Evolutionary conservation across 2,113 vertebrate species (phyloP).

Genomic region (Plecturocebus donacophilus): DNA sequence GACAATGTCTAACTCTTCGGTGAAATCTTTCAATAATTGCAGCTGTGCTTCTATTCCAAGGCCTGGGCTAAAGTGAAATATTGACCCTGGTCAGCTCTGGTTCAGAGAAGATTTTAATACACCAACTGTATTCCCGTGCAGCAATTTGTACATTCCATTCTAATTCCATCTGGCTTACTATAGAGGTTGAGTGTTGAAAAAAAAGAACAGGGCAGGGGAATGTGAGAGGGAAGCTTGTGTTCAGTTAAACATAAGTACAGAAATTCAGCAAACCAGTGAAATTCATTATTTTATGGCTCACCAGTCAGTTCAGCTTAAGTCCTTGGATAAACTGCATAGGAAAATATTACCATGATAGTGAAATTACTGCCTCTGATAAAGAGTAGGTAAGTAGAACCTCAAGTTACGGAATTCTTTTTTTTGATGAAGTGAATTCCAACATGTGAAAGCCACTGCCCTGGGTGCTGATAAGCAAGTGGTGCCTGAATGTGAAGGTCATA

Average conservation of each 20-base stretch:
- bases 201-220: background rate
- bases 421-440: background rate
- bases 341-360: no score
- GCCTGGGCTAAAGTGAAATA: background rate
- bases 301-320: background rate
- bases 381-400: background rate
- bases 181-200: background rate
- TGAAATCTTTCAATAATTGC: background rate
- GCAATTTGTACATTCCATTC: background rate
- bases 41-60: background rate
- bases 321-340: background rate
- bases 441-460: background rate
- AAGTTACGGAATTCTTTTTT: background rate
- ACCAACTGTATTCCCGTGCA: background rate
- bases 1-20: background rate
- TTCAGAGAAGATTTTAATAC: background rate
- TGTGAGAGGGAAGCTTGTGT: no score
- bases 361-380: background rate
- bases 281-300: background rate
- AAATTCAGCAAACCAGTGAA: background rate
- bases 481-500: slow-evolving; percentile 79
- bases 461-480: slow-evolving; percentile 80
- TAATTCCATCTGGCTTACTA: background rate
- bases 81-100: background rate
- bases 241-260: background rate